Percentiles rank a stretch among this genome's conserved stretches.
These are phyloP conservation scores for Pterocles burchelli DNA, from an alignment of 2,113 vertebrate species.

Conservation along the genomic window DNA sequence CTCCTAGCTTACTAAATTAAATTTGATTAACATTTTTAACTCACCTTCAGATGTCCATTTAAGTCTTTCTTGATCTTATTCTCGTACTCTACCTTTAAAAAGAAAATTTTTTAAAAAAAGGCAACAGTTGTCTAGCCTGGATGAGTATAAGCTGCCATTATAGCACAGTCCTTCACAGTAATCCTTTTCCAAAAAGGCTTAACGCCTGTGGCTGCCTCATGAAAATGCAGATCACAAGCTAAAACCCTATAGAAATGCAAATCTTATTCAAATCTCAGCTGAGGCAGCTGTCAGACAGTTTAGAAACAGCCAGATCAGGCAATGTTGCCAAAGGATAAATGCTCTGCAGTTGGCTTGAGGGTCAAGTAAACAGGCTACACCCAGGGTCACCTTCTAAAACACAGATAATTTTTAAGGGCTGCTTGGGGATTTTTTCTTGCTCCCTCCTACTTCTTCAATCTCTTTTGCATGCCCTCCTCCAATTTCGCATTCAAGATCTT, in stretches of 20 bases:
- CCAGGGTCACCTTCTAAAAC: background rate
- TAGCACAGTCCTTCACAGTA: background rate
- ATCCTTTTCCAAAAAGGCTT: background rate
- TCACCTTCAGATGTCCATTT: slow-evolving; percentile 24
- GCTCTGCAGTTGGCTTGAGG: background rate
- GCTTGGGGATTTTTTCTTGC: background rate
- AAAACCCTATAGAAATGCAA: slow-evolving; percentile 40
- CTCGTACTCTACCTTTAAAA: background rate
- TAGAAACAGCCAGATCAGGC: background rate
- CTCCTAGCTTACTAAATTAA: background rate
- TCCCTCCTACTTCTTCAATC: background rate
- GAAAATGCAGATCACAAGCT: slow-evolving; percentile 46
- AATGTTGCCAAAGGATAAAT: background rate
- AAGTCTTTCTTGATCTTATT: background rate
- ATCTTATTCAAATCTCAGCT: slow-evolving; percentile 2
- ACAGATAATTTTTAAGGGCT: background rate
- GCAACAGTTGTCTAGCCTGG: background rate
- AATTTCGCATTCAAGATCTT: background rate
- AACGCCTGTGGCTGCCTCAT: background rate
- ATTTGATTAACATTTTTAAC: background rate
- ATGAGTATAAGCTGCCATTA: background rate
- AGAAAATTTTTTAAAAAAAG: background rate
- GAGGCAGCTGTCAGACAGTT: background rate
- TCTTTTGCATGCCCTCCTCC: background rate
- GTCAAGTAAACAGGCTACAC: background rate